Conservation (phyloP, 2,888 invertebrate species). For the Lymantria dispar region DNA sequence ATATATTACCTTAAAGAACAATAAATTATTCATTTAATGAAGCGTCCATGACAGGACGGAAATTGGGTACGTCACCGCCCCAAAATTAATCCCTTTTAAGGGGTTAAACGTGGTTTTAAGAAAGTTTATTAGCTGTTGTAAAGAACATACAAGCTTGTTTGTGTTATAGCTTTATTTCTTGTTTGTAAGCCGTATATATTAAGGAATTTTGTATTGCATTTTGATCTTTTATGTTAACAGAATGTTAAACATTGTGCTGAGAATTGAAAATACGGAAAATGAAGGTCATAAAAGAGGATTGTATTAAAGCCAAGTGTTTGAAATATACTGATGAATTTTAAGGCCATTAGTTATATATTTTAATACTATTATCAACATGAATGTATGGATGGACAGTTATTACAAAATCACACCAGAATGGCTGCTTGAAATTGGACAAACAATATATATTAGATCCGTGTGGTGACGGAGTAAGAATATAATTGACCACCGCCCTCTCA, state of each 20-base stretch:
- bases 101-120: constrained; percentile 25
- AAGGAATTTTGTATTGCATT: not conserved
- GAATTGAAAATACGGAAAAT: not conserved
- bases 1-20: constrained; percentile 46
- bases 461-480: too few relatives aligned
- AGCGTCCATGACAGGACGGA: constrained; percentile 57
- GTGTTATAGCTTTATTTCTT: constrained; percentile 3
- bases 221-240: not conserved
- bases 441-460: too few relatives aligned
- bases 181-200: constrained; percentile 4
- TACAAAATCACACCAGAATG: too few relatives aligned
- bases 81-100: constrained; percentile 46
- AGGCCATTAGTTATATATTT: too few relatives aligned
- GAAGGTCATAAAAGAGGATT: too few relatives aligned
- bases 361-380: too few relatives aligned
- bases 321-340: too few relatives aligned
- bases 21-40: constrained; percentile 65
- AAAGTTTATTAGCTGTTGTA: constrained; percentile 14
- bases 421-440: too few relatives aligned
- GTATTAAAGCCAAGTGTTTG: too few relatives aligned
- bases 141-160: constrained; percentile 9
- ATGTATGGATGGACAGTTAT: too few relatives aligned
- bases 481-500: too few relatives aligned
- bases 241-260: not conserved
- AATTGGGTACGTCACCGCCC: constrained; percentile 52